Evolutionary conservation across 2,888 invertebrate species (phyloP).

Genomic region (Ormyrus labotus): DNA sequence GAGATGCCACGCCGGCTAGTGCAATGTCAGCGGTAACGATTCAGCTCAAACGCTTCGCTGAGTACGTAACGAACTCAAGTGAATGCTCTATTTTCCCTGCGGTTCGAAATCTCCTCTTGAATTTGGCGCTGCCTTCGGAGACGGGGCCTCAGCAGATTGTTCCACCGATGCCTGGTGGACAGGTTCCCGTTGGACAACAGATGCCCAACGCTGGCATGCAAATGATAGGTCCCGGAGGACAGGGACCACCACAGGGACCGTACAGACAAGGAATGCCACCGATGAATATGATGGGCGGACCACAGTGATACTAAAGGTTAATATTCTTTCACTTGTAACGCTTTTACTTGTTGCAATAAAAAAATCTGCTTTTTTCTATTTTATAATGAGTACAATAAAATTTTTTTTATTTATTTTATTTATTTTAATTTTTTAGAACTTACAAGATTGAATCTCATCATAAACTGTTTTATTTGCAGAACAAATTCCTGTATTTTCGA

Average conservation of each 20-base stretch:
- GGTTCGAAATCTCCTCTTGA: conserved; percentile 90
- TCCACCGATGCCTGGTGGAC: conserved; percentile 76
- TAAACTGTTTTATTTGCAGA: background rate
- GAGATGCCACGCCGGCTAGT: conserved; percentile 81
- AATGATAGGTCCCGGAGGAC: conserved; percentile 53
- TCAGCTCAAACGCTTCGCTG: conserved; percentile 84
- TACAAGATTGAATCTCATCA: background rate
- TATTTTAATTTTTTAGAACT: background rate
- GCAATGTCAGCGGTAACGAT: conserved; percentile 81
- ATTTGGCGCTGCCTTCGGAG: conserved; percentile 89
- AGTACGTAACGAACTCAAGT: conserved; percentile 80
- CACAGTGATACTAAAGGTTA: conserved; percentile 59
- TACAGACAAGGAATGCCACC: conserved; percentile 72
- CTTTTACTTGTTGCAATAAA: background rate
- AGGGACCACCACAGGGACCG: conserved; percentile 71
- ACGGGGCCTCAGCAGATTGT: conserved; percentile 77
- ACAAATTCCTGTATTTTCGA: conserved; percentile 7
- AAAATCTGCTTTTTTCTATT: background rate
- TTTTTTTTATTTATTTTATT: background rate
- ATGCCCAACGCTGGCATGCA: conserved; percentile 79
- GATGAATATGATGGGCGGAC: conserved; percentile 74
- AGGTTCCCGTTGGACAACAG: conserved; percentile 77
- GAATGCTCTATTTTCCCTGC: conserved; percentile 96
- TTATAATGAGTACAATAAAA: background rate
- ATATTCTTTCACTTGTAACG: background rate